phyloP scores from a whole-genome alignment of 2,113 vertebrate species.

The Xenopus tropicalis region DNA sequence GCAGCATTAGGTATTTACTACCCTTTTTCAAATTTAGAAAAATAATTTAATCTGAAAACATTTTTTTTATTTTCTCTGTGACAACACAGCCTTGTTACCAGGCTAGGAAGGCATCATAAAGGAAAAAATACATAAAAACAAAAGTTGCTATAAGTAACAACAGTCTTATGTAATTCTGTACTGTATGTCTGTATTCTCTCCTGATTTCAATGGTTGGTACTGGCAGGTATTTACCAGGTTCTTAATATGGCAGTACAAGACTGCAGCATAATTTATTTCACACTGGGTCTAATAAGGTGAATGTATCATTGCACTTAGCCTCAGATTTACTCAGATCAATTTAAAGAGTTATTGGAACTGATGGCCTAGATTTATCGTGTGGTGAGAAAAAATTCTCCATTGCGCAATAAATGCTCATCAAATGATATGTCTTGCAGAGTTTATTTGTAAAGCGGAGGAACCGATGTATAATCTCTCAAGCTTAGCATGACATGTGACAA shows the following conservation, averaged over 20 bases:
- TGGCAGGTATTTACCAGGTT: too few species aligned
- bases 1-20: too few species aligned
- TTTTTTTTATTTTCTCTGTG: too few species aligned
- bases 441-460: not conserved
- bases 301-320: constrained; percentile 9
- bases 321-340: constrained; percentile 1
- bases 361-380: not conserved
- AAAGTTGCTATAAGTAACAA: too few species aligned
- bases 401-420: not conserved
- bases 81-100: too few species aligned
- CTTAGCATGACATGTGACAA: not conserved
- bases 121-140: too few species aligned
- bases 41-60: too few species aligned
- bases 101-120: too few species aligned
- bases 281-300: constrained; percentile 12
- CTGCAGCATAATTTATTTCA: constrained; percentile 20
- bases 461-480: not conserved
- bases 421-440: not conserved
- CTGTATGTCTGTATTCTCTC: too few species aligned
- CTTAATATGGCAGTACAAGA: constrained; percentile 25
- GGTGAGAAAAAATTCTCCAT: not conserved
- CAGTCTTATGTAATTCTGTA: too few species aligned
- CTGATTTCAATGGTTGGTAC: too few species aligned
- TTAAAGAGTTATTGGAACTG: not conserved
- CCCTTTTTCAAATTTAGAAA: too few species aligned